These are phyloP conservation scores for Willisornis vidua DNA, from an alignment of 2,113 vertebrate species.

Conservation along the genomic window DNA sequence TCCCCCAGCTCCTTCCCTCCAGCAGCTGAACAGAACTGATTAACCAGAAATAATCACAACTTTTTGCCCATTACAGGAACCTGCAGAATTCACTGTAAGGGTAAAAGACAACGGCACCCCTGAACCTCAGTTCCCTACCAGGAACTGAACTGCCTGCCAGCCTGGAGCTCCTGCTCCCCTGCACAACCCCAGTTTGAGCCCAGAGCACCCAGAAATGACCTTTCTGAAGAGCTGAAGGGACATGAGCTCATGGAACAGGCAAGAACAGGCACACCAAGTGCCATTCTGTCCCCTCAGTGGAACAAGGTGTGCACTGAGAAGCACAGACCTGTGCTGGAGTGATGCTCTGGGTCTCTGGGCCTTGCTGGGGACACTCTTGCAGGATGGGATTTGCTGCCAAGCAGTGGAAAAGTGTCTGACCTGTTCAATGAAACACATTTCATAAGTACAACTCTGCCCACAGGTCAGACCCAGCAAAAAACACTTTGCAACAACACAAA, in stretches of 20 bases:
- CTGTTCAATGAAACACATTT: slow-evolving; percentile 65
- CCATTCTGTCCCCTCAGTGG: rapidly evolving
- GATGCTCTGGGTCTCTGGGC: slow-evolving; percentile 69
- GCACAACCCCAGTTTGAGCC: rapidly evolving
- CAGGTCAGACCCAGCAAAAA: background rate
- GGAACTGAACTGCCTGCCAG: background rate
- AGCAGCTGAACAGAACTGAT: background rate
- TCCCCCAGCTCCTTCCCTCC: background rate
- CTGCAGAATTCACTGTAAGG: background rate
- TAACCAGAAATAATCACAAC: background rate
- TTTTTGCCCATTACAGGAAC: background rate
- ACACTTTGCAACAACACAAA: background rate
- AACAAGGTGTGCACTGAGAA: rapidly evolving
- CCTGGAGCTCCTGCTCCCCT: background rate
- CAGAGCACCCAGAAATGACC: rapidly evolving
- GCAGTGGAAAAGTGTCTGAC: slow-evolving; percentile 77
- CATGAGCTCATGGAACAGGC: background rate
- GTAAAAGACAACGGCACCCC: background rate
- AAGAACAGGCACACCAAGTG: background rate
- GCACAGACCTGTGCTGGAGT: slow-evolving; percentile 76
- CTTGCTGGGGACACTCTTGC: slow-evolving; percentile 73
- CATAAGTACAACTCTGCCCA: background rate
- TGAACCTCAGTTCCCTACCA: rapidly evolving
- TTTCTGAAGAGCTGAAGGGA: background rate
- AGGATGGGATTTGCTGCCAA: slow-evolving; percentile 73